Evolutionary conservation across 2,113 vertebrate genomes (phyloP), one percentile per base, ranked within the genome.

Genomic region (Oxygymnocypris stewartii): DNA sequence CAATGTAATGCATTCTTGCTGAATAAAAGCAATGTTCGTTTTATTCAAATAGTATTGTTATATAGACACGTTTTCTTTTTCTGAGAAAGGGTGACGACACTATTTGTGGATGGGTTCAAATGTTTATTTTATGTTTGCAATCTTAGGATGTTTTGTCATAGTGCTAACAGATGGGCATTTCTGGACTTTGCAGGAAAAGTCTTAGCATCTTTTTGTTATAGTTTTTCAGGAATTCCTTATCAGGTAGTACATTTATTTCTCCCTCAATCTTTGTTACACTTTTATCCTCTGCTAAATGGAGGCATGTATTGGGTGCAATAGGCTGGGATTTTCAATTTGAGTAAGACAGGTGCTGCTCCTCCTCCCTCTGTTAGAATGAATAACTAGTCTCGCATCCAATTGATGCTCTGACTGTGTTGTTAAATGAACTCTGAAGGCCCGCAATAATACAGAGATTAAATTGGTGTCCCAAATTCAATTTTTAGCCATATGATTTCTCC

Each of bases 331-430:
- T 40, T 83, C 47, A 16, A 54, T 83, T 83, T 35, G 63, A 23
- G 16, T 54, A 49, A 71, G 65, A 83, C 47, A 10, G 81, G 65
- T 83, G 65, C 44, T 23, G 44, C 25, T 73, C 81, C 65, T 54
- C 81, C 81, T 28, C 7, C 11, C 47, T 49, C n/a, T 35, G 28
- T 73, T 83, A 35, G 65, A 73, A 37, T 83, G 81, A 83, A 83
- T 84, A 73, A 74, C 49, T 51, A 69, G 47, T 57, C 82, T 84
- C 82, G 6, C 67, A 74, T 84, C 35, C 82, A 84, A 40, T 84
- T 74, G 74, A 31, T 82, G 82, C 67, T 84, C 69, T 35, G 63
- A 9, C 67, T 42, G 28, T 74, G 63, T 71, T 69, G 80, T 82
- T 69, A 82, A 82, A 71, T 82, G 67, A 84, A 40, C 67, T 84